Evolutionary conservation across 2,113 vertebrate genomes (phyloP).

Genomic region (Turnix velox): DNA sequence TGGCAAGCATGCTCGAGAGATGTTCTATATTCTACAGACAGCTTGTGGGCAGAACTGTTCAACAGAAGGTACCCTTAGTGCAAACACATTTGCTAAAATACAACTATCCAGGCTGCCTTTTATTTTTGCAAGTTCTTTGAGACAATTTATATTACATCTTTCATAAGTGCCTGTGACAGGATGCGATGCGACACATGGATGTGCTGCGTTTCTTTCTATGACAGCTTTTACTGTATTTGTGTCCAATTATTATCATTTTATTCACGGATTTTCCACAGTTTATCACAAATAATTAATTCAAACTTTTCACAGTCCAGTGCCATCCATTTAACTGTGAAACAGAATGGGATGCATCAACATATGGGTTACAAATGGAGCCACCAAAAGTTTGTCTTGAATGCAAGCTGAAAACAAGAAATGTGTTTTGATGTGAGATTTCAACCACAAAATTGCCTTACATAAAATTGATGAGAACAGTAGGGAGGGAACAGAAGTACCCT

Average conservation of each 20-base stretch:
- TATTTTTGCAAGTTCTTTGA: conserved; percentile 61
- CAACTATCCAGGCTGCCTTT: conserved; percentile 77
- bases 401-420: conserved; percentile 52
- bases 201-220: conserved; percentile 65
- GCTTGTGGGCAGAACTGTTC: conserved; percentile 99
- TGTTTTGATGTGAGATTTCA: conserved; percentile 54
- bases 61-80: conserved; percentile 95
- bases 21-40: conserved; percentile 98
- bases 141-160: conserved; percentile 76
- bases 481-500: background rate
- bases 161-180: conserved; percentile 75
- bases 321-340: conserved; percentile 57
- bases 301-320: conserved; percentile 50
- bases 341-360: conserved; percentile 53
- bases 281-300: conserved; percentile 60
- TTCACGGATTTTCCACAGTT: conserved; percentile 52
- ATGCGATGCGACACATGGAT: conserved; percentile 68
- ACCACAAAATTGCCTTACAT: conserved; percentile 27
- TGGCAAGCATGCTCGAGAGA: conserved; percentile 96
- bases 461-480: background rate
- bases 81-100: conserved; percentile 80
- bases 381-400: conserved; percentile 62
- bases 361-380: conserved; percentile 60
- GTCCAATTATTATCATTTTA: conserved; percentile 67
- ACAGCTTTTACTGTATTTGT: conserved; percentile 60